Evolutionary conservation across 2,113 vertebrate species (phyloP), one percentile per base, ranked within the genome.

Genomic region (Nibea albiflora): DNA sequence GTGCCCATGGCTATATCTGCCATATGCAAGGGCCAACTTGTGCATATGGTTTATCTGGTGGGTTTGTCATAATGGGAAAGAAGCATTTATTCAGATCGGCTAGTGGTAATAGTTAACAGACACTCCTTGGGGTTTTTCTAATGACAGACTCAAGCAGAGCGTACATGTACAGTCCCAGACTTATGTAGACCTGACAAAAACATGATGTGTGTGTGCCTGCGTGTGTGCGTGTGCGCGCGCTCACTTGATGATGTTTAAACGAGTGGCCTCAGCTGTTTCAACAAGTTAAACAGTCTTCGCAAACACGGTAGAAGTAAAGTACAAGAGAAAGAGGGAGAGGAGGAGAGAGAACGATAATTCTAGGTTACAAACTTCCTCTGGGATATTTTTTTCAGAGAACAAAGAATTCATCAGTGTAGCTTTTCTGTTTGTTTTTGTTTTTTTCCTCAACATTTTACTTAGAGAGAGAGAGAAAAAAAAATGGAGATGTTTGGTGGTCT

Each of bases 201-300:
- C 66, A 88, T 81, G 10, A n/a, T n/a, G 12, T 66, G 50, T 80
- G 65, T 67, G 57, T 73, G 46, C 53, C 66, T 56, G 57, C 68
- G 68, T 46, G 16, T 46, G 54, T 24, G 19, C 20, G 28, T 11
- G 4, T 16, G 56, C 16, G 60, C 65, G 31, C 24, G 58, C 68
- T 83, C 70, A 87, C 82, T 91, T 90, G 84, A 92, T 92, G 86
- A 85, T 91, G 86, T 90, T 92, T 90, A 92, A 92, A 91, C 64
- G 66, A 86, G 74, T 84, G 84, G 68, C 83, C 90, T 90, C 86
- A 87, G 87, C 79, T 89, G 89, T 92, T 88, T 90, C 89, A 89
- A 92, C 90, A 93, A 88, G 89, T 92, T 88, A 83, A 91, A 87
- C 80, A 81, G 81, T 88, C 85, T 89, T 88, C 73, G 46, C 74